Conservation (phyloP, 2,797 vertebrate species). For the Gorsachius magnificus region DNA sequence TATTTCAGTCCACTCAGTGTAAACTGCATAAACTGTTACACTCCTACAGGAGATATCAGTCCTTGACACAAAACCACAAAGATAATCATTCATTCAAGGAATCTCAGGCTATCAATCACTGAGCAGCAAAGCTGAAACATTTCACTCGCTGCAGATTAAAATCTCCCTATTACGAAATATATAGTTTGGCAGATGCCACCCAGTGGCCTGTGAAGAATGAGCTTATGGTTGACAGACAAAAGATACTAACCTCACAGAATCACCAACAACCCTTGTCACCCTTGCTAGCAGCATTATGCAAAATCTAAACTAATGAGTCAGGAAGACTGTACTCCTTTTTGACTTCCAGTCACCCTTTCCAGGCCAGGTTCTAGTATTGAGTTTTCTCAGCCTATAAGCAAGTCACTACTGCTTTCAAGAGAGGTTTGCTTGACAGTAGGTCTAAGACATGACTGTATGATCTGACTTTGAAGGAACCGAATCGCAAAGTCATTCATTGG, state of each 20-base stretch:
- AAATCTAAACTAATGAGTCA: neutral
- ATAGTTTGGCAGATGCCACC: neutral
- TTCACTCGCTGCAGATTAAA: conserved; percentile 12
- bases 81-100: neutral
- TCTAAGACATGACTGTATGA: neutral
- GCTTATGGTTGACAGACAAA: neutral
- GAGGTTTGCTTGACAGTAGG: neutral
- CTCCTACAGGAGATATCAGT: neutral
- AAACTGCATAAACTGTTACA: conserved; percentile 8
- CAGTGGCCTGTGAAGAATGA: neutral
- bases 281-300: neutral
- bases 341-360: neutral
- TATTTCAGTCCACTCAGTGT: conserved; percentile 5
- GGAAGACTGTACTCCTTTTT: neutral
- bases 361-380: neutral
- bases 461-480: neutral
- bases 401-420: neutral
- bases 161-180: conserved; percentile 2
- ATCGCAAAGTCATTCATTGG: neutral
- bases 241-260: neutral
- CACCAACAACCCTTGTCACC: neutral
- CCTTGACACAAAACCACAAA: neutral
- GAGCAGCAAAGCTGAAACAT: neutral
- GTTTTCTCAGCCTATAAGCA: neutral
- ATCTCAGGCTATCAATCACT: neutral